These are phyloP conservation scores for Sphaerodactylus townsendi DNA, from an alignment of 2,113 vertebrate genomes.

Conservation along the genomic window DNA sequence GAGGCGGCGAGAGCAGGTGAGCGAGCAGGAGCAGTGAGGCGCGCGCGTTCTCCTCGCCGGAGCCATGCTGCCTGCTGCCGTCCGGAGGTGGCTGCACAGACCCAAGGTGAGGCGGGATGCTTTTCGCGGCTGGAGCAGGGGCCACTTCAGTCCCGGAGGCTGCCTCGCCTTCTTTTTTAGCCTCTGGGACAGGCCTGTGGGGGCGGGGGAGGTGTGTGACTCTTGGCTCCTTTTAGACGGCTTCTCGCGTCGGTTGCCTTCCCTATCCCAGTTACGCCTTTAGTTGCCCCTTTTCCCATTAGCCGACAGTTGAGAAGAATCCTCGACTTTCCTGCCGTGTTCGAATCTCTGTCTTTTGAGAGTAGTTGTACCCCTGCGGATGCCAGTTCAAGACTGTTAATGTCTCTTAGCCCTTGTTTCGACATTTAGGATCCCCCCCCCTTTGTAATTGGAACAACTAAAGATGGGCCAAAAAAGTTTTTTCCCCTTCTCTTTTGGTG, in stretches of 20 bases:
- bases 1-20: background rate
- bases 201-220: too few species aligned
- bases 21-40: background rate
- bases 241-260: background rate
- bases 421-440: background rate
- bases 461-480: background rate
- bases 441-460: background rate
- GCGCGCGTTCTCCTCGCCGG: background rate
- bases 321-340: background rate
- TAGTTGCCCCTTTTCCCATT: background rate
- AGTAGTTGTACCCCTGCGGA: background rate
- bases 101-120: conserved; percentile 66
- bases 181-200: too few species aligned
- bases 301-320: too few species aligned
- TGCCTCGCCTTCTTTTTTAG: background rate
- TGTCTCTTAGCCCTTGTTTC: too few species aligned
- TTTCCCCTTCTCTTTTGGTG: background rate
- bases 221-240: too few species aligned
- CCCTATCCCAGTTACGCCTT: background rate
- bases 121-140: background rate
- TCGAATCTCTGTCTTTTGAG: too few species aligned
- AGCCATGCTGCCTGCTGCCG: conserved; percentile 69
- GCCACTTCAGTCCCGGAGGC: too few species aligned
- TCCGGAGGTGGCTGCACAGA: conserved; percentile 70
- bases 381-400: background rate